These are phyloP conservation scores for Tragelaphus eurycerus DNA, from an alignment of 2,797 vertebrate genomes.

Conservation along the genomic window DNA sequence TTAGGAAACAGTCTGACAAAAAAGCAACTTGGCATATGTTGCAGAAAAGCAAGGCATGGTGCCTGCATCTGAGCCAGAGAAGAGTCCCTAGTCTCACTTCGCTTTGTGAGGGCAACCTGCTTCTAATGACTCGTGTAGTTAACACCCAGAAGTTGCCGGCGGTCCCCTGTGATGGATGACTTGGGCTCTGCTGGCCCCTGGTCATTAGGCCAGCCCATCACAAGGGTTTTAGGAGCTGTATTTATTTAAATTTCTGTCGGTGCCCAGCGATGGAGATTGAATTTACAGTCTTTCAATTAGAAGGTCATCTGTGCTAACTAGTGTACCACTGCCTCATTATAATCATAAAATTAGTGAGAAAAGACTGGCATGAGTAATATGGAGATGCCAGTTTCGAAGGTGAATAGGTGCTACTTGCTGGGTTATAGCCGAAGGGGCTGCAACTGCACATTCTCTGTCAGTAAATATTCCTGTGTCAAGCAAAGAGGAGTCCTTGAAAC, in stretches of 20 bases:
- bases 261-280: slow-evolving; percentile 79
- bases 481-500: slow-evolving; percentile 38
- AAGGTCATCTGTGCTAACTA: slow-evolving; percentile 86
- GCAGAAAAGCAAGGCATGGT: slow-evolving; percentile 62
- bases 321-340: slow-evolving; percentile 84
- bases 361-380: slow-evolving; percentile 81
- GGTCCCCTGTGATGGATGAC: slow-evolving; percentile 61
- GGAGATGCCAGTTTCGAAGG: slow-evolving; percentile 67
- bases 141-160: slow-evolving; percentile 69
- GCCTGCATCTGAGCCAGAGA: slow-evolving; percentile 63
- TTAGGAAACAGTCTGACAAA: slow-evolving; percentile 55
- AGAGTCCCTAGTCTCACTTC: slow-evolving; percentile 57
- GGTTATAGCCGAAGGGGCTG: slow-evolving; percentile 62
- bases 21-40: slow-evolving; percentile 49
- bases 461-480: slow-evolving; percentile 57
- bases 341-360: slow-evolving; percentile 85
- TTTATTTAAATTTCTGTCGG: slow-evolving; percentile 84
- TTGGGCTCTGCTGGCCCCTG: slow-evolving; percentile 65
- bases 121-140: slow-evolving; percentile 71
- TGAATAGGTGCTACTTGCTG: slow-evolving; percentile 73
- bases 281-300: slow-evolving; percentile 88
- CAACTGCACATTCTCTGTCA: slow-evolving; percentile 53
- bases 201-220: slow-evolving; percentile 76
- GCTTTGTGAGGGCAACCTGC: slow-evolving; percentile 58
- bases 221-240: slow-evolving; percentile 73